phyloP scores from a whole-genome alignment of 2,888 invertebrate species.

The Eristalinus sepulchralis region DNA sequence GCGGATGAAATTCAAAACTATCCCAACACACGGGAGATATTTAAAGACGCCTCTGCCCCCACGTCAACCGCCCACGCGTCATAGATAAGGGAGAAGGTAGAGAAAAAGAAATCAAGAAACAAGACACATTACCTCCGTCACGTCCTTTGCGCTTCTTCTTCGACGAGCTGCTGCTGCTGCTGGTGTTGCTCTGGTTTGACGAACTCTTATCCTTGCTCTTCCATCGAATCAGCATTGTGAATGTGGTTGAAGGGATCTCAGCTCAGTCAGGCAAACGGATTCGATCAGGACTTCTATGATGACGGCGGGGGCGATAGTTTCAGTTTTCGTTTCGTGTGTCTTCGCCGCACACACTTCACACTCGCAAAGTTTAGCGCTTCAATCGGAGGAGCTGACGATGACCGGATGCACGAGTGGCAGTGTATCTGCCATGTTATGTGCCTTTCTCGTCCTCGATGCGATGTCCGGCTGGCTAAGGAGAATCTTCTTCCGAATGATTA shows the following conservation, averaged over 20 bases:
- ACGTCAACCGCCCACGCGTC: neutral
- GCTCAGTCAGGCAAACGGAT: neutral
- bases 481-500: conserved; percentile 28
- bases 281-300: conserved; percentile 16
- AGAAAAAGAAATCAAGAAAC: neutral
- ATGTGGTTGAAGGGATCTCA: conserved; percentile 18
- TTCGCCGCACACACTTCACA: conserved; percentile 36
- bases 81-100: neutral
- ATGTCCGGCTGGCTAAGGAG: conserved; percentile 9
- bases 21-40: neutral
- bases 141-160: conserved; percentile 93
- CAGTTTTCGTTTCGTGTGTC: conserved; percentile 8
- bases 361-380: conserved; percentile 26
- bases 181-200: conserved; percentile 83
- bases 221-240: conserved; percentile 90
- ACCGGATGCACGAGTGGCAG: conserved; percentile 19
- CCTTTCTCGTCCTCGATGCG: conserved; percentile 30
- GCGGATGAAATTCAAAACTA: neutral
- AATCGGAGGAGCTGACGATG: conserved; percentile 21
- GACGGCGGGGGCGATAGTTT: conserved; percentile 20
- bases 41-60: neutral
- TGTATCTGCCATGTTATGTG: conserved; percentile 52
- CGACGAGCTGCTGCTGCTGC: conserved; percentile 83
- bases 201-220: conserved; percentile 91
- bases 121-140: conserved; percentile 85